Percentiles rank a stretch among this genome's conserved stretches.
phyloP scores from a whole-genome alignment of 2,797 vertebrate species.

The Cyprinella venusta region DNA sequence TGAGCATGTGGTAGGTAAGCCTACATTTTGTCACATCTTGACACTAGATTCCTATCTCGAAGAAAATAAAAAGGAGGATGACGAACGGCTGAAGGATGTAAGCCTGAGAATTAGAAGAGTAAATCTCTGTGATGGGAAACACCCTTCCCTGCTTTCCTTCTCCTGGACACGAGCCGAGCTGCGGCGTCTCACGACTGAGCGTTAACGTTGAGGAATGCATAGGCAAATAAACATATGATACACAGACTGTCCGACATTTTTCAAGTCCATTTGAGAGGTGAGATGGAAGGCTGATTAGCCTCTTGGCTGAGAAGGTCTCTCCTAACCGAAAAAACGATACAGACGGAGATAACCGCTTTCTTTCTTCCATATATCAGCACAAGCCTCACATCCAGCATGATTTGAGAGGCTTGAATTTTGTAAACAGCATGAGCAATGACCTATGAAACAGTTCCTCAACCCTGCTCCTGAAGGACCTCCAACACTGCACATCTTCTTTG shows the following conservation, averaged over 20 bases:
- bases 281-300: constrained; percentile 50
- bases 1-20: constrained; percentile 16
- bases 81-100: constrained; percentile 55
- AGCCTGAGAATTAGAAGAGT: constrained; percentile 46
- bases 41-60: constrained; percentile 25
- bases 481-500: neutral
- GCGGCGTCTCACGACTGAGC: constrained; percentile 48
- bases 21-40: constrained; percentile 28
- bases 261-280: constrained; percentile 41
- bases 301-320: constrained; percentile 42
- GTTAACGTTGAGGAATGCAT: constrained; percentile 54
- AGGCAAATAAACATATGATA: constrained; percentile 61
- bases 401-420: constrained; percentile 35
- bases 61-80: constrained; percentile 48
- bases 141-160: constrained; percentile 33
- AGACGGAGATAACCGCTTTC: neutral
- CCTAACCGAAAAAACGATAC: constrained; percentile 8
- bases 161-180: constrained; percentile 22
- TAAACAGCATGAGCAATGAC: constrained; percentile 38
- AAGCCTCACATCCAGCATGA: constrained; percentile 47
- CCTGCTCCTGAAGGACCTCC: neutral
- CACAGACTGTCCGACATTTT: constrained; percentile 45
- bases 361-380: constrained; percentile 23
- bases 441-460: neutral
- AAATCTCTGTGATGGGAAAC: constrained; percentile 52